These are phyloP conservation scores for Martes flavigula DNA, from an alignment of 2,797 vertebrate genomes.

Conservation along the genomic window DNA sequence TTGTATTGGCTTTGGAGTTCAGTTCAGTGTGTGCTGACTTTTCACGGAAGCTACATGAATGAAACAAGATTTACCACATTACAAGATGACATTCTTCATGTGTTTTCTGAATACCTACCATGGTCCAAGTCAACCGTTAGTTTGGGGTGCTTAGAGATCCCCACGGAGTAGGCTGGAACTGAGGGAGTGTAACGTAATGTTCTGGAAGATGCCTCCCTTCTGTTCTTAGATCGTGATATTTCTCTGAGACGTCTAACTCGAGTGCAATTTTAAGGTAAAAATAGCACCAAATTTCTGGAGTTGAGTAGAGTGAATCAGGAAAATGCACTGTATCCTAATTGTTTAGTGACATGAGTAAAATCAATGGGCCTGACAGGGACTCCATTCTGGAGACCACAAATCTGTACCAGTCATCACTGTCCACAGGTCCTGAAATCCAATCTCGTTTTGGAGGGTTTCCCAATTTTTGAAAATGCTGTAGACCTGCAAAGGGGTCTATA, in stretches of 20 bases:
- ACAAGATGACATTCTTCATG: not conserved
- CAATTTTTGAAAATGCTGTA: not conserved
- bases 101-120: not conserved
- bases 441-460: not conserved
- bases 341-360: not conserved
- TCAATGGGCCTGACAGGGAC: not conserved
- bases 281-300: not conserved
- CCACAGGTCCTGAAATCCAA: not conserved
- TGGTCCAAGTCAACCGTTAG: not conserved
- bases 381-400: not conserved
- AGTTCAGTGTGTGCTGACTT: not conserved
- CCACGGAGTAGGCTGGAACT: not conserved
- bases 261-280: slow-evolving; percentile 8
- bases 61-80: not conserved
- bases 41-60: not conserved
- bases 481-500: not conserved
- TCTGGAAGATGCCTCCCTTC: not conserved
- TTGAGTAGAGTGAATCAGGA: not conserved
- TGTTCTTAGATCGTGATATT: not conserved
- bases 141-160: not conserved
- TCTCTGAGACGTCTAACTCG: not conserved
- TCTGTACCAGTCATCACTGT: not conserved
- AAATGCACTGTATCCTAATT: not conserved
- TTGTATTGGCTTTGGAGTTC: not conserved
- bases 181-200: not conserved